Conservation (phyloP, 2,888 invertebrate species). For the Macrophya alboannulata region DNA sequence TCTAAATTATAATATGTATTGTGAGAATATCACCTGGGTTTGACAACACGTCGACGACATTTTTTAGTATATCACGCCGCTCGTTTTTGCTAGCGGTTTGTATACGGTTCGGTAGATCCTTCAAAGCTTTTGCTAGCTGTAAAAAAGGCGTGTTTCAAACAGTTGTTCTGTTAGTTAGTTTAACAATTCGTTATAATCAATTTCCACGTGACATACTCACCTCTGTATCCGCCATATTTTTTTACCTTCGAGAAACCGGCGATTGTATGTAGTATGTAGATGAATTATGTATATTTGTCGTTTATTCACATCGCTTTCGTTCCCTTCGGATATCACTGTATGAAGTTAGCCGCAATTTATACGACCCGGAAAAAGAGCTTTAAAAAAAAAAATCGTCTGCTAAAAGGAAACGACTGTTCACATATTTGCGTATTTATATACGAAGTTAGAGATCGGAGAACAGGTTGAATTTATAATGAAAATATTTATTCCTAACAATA, state of each 20-base stretch:
- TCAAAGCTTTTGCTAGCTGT: conserved; percentile 86
- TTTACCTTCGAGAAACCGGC: conserved; percentile 66
- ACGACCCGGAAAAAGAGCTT: neutral
- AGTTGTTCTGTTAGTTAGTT: conserved; percentile 57
- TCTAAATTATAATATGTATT: neutral
- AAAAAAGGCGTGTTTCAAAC: conserved; percentile 68
- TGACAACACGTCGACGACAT: conserved; percentile 87
- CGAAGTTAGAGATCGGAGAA: neutral
- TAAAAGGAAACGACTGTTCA: neutral
- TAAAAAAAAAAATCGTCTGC: conserved; percentile 6
- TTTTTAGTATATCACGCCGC: conserved; percentile 85
- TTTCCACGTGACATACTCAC: conserved; percentile 82
- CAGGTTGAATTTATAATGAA: neutral
- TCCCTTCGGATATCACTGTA: conserved; percentile 31
- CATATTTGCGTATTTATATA: neutral
- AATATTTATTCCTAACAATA: neutral
- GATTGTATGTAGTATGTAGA: conserved; percentile 21
- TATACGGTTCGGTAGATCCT: conserved; percentile 88
- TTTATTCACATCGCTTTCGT: neutral
- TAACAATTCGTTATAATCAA: conserved; percentile 64
- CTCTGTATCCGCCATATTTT: conserved; percentile 87
- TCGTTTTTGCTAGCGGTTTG: conserved; percentile 88
- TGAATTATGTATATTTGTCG: neutral
- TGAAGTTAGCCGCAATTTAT: conserved; percentile 27
- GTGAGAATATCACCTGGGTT: conserved; percentile 85